Evolutionary conservation across 2,888 invertebrate genomes (phyloP), one percentile per base, ranked within the genome.

Genomic region (Rapana venosa): DNA sequence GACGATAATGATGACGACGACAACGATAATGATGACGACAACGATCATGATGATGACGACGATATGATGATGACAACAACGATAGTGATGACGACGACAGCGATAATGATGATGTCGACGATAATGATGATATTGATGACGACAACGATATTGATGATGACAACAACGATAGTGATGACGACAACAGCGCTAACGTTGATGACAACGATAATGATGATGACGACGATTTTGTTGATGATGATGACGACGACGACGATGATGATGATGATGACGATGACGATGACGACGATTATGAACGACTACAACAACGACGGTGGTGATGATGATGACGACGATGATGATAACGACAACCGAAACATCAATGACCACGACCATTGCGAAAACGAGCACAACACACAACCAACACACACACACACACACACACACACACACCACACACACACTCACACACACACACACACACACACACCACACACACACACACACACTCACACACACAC

Each of bases 1-100:
- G n/a, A n/a, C n/a, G n/a, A n/a, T n/a, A n/a, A n/a, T n/a, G n/a
- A n/a, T n/a, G n/a, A n/a, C n/a, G n/a, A n/a, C n/a, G n/a, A n/a
- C 30, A 85, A 22, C 61, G 56, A 22, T 89, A 56, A 56, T 84
- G 66, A 56, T 26, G 56, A 79, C 56, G 26, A 79, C 58, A 66
- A n/a, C 58, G 36, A 61, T 89, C 36, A 83, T 89, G 36, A 1
- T 85, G 58, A 11, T 89, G 83, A 70, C 61, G 61, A n/a, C n/a
- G n/a, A n/a, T n/a, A n/a, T n/a, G n/a, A n/a, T n/a, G n/a, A n/a
- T n/a, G n/a, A n/a, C n/a, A 70, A 17, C n/a, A n/a, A 61, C 47
- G 85, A 70, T 87, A 35, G 30, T 87, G 87, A 74, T 74, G 87
- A 70, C 32, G 13, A 74, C 74, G 74, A 87, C 56, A 36, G 20